Percentiles rank a stretch among this genome's conserved stretches.
These are phyloP conservation scores for Dicranocentrus wangi DNA, from an alignment of 2,888 invertebrate species.

Conservation along the genomic window DNA sequence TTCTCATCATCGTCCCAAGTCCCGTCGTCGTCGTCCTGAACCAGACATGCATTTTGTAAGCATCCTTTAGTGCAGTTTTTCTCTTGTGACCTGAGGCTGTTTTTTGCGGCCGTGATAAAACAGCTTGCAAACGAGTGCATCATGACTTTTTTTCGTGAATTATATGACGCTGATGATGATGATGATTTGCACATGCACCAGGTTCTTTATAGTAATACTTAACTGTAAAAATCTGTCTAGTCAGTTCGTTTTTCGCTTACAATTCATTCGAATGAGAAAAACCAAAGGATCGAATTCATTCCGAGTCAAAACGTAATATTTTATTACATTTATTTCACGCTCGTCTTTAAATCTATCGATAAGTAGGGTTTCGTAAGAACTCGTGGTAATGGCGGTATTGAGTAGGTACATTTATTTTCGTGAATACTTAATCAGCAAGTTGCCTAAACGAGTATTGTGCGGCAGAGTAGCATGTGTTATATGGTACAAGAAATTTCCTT, in stretches of 20 bases:
- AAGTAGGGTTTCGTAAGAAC: not conserved
- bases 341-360: not conserved
- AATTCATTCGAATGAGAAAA: conserved; percentile 16
- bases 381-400: no score
- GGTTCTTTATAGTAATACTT: conserved; percentile 21
- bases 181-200: conserved; percentile 35
- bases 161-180: conserved; percentile 36
- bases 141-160: conserved; percentile 29
- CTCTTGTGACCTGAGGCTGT: conserved; percentile 42
- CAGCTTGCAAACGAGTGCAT: conserved; percentile 38
- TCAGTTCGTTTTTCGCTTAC: conserved; percentile 39
- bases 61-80: conserved; percentile 10
- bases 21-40: no score
- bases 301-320: not conserved
- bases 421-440: not conserved
- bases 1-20: no score
- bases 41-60: no score
- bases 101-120: conserved; percentile 24
- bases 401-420: no score
- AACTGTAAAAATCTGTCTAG: conserved; percentile 56
- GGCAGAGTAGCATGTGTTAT: not conserved
- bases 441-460: not conserved
- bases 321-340: no score
- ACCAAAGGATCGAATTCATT: conserved; percentile 4
- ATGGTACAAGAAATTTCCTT: no score